These are phyloP conservation scores for Acrossocheilus fasciatus DNA, from an alignment of 2,797 vertebrate genomes.

Conservation along the genomic window DNA sequence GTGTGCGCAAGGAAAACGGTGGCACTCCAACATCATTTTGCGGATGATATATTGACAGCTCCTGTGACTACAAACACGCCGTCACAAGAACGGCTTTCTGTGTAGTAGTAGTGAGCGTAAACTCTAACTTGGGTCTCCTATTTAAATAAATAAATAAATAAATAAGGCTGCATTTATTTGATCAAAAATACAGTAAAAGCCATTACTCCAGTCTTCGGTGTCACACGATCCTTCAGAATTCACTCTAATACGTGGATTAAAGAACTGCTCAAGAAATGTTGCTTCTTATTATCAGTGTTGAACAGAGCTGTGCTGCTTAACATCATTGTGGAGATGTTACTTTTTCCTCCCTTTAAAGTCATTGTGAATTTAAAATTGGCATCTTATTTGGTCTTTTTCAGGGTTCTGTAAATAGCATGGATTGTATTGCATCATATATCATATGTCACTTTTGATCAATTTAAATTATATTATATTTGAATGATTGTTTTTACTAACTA, in stretches of 20 bases:
- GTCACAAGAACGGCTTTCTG: conserved; percentile 38
- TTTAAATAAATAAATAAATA: background rate
- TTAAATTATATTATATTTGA: background rate
- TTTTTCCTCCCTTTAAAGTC: background rate
- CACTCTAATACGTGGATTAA: background rate
- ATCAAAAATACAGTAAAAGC: background rate
- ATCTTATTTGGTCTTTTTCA: background rate
- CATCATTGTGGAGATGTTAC: background rate
- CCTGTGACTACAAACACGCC: conserved; percentile 62
- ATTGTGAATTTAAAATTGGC: background rate
- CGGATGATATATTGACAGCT: conserved; percentile 77
- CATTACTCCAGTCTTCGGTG: background rate
- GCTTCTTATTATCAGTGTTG: background rate
- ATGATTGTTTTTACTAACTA: background rate
- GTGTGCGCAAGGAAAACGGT: conserved; percentile 33
- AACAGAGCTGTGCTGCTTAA: background rate
- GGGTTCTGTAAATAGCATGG: background rate
- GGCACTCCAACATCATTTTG: conserved; percentile 68
- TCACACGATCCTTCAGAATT: background rate
- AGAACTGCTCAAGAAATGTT: background rate
- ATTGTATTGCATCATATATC: background rate
- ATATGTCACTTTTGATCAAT: background rate
- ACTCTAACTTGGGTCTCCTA: background rate
- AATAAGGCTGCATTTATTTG: conserved; percentile 1
- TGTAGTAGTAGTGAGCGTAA: background rate